Base-by-base conservation (phyloP, 2,113 vertebrate genomes). In the Morone chrysops region DNA sequence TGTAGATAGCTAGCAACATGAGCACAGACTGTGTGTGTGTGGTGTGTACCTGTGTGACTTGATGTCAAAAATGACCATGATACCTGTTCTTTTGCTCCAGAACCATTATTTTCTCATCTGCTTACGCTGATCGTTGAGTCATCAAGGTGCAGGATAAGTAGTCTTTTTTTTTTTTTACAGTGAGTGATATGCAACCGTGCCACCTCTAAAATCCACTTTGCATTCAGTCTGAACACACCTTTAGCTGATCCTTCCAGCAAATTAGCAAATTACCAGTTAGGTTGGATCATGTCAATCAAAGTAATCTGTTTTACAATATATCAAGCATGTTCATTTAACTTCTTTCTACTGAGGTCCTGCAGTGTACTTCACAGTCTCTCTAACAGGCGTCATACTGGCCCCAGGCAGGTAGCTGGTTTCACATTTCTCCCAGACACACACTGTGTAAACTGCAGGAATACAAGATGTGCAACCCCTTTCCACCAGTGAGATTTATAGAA, bases 1-100 rank as follows among this genome's bases (percentile, higher is more conserved):
- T 81, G 77, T 6, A 45, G 31, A 74, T 50, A 56, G 31, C 48
- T 70, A 41, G 54, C 8, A 14, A 61, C 20, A 82, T 53, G 11
- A 14, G 16, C 50, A 48, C 62, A 11, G 31, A 68, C 18, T 6
- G 7, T n/a, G 63, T 36, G 22, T 59, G 20, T 25, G 36, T 4
- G 4, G 20, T 36, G 20, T 66, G 14, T 66, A 38, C 57, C 50
- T 62, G n/a, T 10, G 51, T 47, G 50, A 59, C 9, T 31, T 60
- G 51, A 66, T 60, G 56, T 81, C 70, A 61, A 3, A 53, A 66
- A 57, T 40, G 0, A 53, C 18, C 48, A 47, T 17, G 45, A 63
- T 48, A 16, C 17, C n/a, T 25, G 8, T 53, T 60, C 8, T 61
- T 68, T 79, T 68, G 63, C 10, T 79, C 12, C 40, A 69, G 13